phyloP scores from a whole-genome alignment of 2,797 vertebrate genomes.

The Etheostoma perlongum region DNA sequence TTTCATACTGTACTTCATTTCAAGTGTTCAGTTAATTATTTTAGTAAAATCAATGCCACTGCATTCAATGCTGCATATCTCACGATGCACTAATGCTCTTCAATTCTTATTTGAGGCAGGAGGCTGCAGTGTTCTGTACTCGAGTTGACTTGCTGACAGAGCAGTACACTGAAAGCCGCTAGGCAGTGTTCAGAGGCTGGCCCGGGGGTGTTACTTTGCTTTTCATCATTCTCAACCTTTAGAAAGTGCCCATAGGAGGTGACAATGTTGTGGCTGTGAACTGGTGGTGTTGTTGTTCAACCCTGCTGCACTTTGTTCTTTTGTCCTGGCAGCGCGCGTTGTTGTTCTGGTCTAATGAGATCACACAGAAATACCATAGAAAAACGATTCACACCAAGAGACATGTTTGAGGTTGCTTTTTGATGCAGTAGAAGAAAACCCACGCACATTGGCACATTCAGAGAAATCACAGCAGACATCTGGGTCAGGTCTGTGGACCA shows the following conservation, averaged over 20 bases:
- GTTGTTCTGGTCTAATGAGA: constrained; percentile 61
- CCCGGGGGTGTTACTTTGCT: constrained; percentile 75
- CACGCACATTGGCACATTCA: neutral
- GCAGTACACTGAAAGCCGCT: constrained; percentile 68
- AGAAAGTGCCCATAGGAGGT: constrained; percentile 73
- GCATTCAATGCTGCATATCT: constrained; percentile 2
- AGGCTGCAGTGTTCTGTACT: constrained; percentile 55
- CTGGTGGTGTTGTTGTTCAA: constrained; percentile 51
- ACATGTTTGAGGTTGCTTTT: constrained; percentile 14
- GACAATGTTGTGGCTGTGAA: constrained; percentile 55
- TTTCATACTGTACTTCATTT: neutral
- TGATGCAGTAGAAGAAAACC: constrained; percentile 6
- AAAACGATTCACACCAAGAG: constrained; percentile 25
- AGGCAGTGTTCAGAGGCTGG: constrained; percentile 74
- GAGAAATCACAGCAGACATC: constrained; percentile 5
- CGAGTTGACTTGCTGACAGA: constrained; percentile 73
- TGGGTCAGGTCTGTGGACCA: neutral
- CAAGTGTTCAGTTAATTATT: constrained; percentile 1
- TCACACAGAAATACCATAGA: constrained; percentile 38
- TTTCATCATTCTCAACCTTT: constrained; percentile 80
- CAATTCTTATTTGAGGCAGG: constrained; percentile 19
- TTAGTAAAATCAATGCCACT: constrained; percentile 11
- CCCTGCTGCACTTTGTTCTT: constrained; percentile 56
- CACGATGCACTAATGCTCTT: constrained; percentile 36
- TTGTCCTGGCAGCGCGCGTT: constrained; percentile 44